A percentile compares a stretch with the other conserved stretches of the same genome.
Evolutionary conservation across 2,888 invertebrate species (phyloP).

Genomic region (Leucophenga montana): DNA sequence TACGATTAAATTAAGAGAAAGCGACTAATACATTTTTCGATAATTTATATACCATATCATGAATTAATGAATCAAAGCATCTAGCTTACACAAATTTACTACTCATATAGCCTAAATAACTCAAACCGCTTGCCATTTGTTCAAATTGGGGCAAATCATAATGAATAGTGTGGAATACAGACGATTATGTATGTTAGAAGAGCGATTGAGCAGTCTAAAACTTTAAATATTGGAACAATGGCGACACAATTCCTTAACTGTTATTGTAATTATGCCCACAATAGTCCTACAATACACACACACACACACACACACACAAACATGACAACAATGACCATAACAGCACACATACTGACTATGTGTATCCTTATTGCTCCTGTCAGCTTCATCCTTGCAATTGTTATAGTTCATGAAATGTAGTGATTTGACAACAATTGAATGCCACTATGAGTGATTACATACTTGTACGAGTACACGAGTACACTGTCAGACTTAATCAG

Average conservation of each 20-base stretch:
- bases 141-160: conserved; percentile 13
- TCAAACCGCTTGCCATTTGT: neutral
- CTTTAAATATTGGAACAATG: neutral
- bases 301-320: neutral
- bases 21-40: too few species aligned
- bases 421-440: conserved; percentile 26
- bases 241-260: neutral
- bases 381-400: neutral
- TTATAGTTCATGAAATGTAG: conserved; percentile 11
- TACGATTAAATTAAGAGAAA: too few species aligned
- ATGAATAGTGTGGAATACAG: neutral
- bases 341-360: neutral
- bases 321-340: neutral
- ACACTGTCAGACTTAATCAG: conserved; percentile 21
- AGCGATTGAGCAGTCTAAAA: too few species aligned
- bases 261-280: conserved; percentile 18
- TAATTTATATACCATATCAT: too few species aligned
- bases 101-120: too few species aligned
- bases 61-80: too few species aligned
- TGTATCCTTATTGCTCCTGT: neutral
- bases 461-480: too few species aligned
- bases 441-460: conserved; percentile 20
- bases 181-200: too few species aligned
- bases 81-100: too few species aligned
- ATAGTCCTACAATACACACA: neutral